Evolutionary conservation across 2,113 vertebrate species (phyloP).

Genomic region (Ailurus styani): DNA sequence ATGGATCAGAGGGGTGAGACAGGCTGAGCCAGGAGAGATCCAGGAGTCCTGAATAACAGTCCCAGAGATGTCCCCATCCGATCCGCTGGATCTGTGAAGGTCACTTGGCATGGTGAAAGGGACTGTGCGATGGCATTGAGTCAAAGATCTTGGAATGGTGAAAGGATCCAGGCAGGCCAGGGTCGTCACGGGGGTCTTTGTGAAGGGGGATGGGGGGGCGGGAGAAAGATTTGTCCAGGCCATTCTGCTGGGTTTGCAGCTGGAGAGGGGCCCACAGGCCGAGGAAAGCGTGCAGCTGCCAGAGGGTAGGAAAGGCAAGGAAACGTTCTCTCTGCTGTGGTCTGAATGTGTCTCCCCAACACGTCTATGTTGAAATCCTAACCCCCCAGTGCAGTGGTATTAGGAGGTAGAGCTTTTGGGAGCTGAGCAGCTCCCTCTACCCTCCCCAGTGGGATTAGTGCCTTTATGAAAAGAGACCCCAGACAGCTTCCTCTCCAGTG

Average conservation of each 20-base stretch:
- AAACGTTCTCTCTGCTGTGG: neutral
- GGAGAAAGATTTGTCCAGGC: neutral
- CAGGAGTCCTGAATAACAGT: accelerated
- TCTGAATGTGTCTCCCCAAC: neutral
- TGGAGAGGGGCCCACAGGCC: neutral
- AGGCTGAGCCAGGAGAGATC: accelerated
- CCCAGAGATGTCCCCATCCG: neutral
- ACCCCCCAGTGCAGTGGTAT: neutral
- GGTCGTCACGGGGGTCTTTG: neutral
- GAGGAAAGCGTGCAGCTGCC: neutral
- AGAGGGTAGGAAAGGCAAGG: neutral
- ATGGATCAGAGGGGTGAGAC: neutral
- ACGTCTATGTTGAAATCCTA: neutral
- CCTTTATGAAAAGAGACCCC: neutral
- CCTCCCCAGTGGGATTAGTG: neutral
- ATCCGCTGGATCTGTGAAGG: accelerated
- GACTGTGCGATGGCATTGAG: neutral
- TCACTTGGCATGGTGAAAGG: neutral
- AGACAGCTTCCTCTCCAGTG: neutral
- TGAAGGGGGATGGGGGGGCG: neutral
- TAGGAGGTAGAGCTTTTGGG: neutral
- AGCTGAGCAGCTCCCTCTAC: too few relatives aligned
- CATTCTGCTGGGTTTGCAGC: neutral
- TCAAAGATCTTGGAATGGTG: neutral
- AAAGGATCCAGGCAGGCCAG: too few relatives aligned